Base-by-base conservation (phyloP, 2,113 vertebrate genomes). In the Ceyx cyanopectus region DNA sequence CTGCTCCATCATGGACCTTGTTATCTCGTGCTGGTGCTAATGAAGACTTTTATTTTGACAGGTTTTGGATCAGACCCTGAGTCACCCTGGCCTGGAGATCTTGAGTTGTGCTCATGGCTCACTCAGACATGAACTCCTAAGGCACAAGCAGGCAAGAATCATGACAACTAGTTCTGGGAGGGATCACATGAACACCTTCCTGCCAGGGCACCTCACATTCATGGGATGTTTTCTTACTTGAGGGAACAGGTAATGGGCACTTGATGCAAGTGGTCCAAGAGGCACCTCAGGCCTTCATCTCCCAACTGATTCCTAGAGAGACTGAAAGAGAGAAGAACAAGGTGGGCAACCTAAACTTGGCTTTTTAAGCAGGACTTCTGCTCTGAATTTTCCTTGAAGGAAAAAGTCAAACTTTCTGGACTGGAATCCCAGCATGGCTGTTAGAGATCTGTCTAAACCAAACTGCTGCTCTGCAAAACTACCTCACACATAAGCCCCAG, bases 241-340 rank as follows among this genome's bases (percentile, higher is more conserved):
- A 98, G 85, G 5, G 46, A 95, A 15, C 96, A 97, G 5, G 95
- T 93, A 58, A 93, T 1, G 0, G 95, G 72, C 73, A 95, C 26
- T 78, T 6, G 81, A 20, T 82, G 94, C 82, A 98, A 67, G 41
- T 45, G 85, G 30, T 85, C 66, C 85, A 97, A 70, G 54, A 98
- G 92, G 54, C 70, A 51, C 43, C n/a, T 80, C 77, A 98, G 57
- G 13, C 97, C 97, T 9, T 89, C 91, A 40, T 98, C 95, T 27
- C 93, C 96, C 65, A 98, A 77, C 62, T 89, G 80, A 58, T 98
- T 98, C 76, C 56, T 94, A 13, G 97, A 97, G 43, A 98, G 96
- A 45, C 98, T 98, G 90, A n/a, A 90, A 92, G 34, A 60, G n/a
- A 83, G 61, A 87, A 65, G 19, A 75, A 93, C 19, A 34, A 34